phyloP scores from a whole-genome alignment of 2,888 invertebrate genomes.

The Labia minor region DNA sequence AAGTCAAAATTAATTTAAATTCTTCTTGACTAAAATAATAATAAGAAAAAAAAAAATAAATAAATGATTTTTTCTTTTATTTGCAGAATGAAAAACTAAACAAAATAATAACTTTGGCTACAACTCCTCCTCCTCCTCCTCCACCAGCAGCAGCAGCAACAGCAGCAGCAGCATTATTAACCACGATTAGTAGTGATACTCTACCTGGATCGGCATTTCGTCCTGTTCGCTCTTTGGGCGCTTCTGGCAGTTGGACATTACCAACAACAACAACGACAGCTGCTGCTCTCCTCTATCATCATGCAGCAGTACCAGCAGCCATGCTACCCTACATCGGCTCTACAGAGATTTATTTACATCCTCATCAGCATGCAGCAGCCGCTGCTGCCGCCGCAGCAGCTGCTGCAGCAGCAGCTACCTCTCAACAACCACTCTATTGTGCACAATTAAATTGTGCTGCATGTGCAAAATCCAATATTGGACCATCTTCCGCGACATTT shows the following conservation, averaged over 20 bases:
- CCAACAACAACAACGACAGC: neutral
- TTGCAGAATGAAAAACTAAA: neutral
- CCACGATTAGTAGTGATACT: neutral
- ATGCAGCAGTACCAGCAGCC: neutral
- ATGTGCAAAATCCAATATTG: neutral
- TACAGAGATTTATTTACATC: neutral
- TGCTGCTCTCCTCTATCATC: neutral
- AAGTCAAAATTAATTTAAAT: too few species aligned
- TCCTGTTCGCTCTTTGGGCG: neutral
- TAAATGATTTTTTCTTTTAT: neutral
- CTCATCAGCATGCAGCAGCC: neutral
- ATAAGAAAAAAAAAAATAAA: too few species aligned
- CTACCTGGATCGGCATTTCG: neutral
- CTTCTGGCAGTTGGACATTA: neutral
- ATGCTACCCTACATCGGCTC: neutral
- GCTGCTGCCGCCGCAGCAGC: neutral
- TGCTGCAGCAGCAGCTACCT: neutral
- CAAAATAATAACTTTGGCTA: neutral
- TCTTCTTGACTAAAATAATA: too few species aligned
- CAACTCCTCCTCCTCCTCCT: neutral
- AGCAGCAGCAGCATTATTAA: neutral
- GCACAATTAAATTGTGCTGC: neutral
- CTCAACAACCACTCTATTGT: neutral
- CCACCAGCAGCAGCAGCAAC: too few species aligned
- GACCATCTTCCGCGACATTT: neutral